Percentiles rank a stretch among this genome's conserved stretches.
These are phyloP conservation scores for Drosophila stalkeri DNA, from an alignment of 2,888 invertebrate species.

Conservation along the genomic window DNA sequence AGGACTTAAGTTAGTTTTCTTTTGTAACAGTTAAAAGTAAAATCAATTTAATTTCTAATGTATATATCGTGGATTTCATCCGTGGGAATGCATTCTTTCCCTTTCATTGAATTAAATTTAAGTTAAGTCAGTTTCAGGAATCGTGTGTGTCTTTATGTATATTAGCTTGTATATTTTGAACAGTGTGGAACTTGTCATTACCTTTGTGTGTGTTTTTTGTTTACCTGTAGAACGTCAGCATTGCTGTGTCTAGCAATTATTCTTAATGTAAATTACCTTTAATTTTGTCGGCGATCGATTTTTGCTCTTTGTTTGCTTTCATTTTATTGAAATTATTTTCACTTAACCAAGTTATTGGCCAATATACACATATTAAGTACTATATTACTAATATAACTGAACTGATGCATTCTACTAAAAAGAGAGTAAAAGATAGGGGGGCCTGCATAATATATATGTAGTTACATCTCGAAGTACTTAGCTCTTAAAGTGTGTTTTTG, in stretches of 20 bases:
- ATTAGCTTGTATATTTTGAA: conserved; percentile 3
- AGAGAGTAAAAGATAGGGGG: conserved; percentile 33
- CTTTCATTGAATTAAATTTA: conserved; percentile 4
- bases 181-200: conserved; percentile 9
- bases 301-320: conserved; percentile 28
- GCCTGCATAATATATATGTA: conserved; percentile 25
- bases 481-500: conserved; percentile 15
- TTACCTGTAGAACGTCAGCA: conserved; percentile 11
- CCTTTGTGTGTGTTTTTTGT: conserved; percentile 25
- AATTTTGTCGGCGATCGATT: conserved; percentile 55
- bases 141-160: neutral
- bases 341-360: conserved; percentile 50
- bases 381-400: conserved; percentile 38
- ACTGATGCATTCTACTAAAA: conserved; percentile 41
- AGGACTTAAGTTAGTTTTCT: neutral
- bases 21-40: neutral
- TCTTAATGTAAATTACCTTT: conserved; percentile 41
- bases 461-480: conserved; percentile 32
- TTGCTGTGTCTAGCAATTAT: conserved; percentile 20
- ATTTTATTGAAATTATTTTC: conserved; percentile 66
- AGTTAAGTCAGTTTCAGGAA: neutral
- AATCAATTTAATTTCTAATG: neutral
- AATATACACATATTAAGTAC: conserved; percentile 40
- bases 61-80: neutral
- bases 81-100: neutral